A percentile compares a stretch with the other conserved stretches of the same genome.
Evolutionary conservation across 2,113 vertebrate genomes (phyloP).

Genomic region (Pygoscelis antarcticus): DNA sequence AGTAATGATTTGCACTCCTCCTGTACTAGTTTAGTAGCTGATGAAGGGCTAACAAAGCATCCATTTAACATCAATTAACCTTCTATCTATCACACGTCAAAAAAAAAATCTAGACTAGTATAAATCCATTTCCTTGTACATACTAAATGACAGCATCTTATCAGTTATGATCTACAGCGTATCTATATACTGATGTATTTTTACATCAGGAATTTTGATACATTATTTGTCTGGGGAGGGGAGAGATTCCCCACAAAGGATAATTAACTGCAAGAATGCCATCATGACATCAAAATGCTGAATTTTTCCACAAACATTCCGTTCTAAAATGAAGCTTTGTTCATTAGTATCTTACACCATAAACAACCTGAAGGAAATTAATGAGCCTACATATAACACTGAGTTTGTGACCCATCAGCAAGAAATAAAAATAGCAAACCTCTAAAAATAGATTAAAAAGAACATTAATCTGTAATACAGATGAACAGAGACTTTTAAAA

Average conservation of each 20-base stretch:
- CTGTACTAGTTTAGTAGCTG: conserved; percentile 61
- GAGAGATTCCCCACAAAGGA: background rate
- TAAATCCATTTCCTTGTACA: conserved; percentile 17
- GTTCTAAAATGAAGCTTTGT: background rate
- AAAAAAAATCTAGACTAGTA: background rate
- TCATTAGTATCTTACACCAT: background rate
- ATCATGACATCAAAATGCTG: background rate
- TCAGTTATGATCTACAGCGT: background rate
- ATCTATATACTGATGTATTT: background rate
- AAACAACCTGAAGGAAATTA: background rate
- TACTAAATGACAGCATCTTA: background rate
- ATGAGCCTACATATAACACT: background rate
- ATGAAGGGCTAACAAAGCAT: conserved; percentile 73
- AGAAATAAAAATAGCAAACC: background rate
- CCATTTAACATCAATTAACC: conserved; percentile 80
- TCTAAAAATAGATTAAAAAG: background rate
- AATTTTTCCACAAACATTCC: background rate
- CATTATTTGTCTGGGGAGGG: background rate
- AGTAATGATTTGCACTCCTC: conserved; percentile 60
- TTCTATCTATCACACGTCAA: conserved; percentile 68
- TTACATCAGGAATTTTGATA: background rate
- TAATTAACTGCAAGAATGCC: background rate
- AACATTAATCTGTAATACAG: background rate
- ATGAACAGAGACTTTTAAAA: background rate
- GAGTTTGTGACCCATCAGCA: background rate